Evolutionary conservation across 1,140 invertebrate species (phyloP).

Genomic region (Trigoniulus corallinus): DNA sequence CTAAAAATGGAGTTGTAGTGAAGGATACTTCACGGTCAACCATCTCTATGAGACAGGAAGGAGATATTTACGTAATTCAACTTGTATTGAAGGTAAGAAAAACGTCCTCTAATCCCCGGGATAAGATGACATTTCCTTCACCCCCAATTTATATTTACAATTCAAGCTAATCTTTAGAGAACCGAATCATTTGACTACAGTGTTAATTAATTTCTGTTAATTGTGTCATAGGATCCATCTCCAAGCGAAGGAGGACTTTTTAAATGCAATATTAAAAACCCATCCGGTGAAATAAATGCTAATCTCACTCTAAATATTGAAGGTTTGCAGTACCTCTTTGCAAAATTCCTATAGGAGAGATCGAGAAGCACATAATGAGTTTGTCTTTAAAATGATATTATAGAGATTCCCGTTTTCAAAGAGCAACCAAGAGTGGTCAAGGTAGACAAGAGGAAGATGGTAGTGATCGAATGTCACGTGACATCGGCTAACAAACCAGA

Average conservation of each 20-base stretch:
- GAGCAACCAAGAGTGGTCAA: constrained; percentile 77
- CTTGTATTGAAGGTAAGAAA: constrained; percentile 56
- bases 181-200: no score
- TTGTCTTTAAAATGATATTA: constrained; percentile 18
- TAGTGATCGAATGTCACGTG: constrained; percentile 77
- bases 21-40: constrained; percentile 61
- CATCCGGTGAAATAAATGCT: constrained; percentile 85
- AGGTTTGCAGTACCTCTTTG: no score
- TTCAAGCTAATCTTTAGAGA: no score
- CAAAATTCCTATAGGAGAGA: no score
- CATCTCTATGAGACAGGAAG: constrained; percentile 51
- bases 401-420: constrained; percentile 83
- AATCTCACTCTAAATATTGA: constrained; percentile 94
- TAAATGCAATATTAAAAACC: constrained; percentile 95
- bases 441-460: constrained; percentile 72
- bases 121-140: background rate
- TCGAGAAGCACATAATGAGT: no score
- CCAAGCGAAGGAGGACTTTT: constrained; percentile 92
- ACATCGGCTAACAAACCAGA: constrained; percentile 71
- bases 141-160: no score
- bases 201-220: background rate
- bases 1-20: constrained; percentile 56
- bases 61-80: constrained; percentile 75
- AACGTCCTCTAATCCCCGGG: background rate
- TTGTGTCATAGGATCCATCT: constrained; percentile 50